phyloP scores from a whole-genome alignment of 2,797 vertebrate species.

The Potorous gilbertii region DNA sequence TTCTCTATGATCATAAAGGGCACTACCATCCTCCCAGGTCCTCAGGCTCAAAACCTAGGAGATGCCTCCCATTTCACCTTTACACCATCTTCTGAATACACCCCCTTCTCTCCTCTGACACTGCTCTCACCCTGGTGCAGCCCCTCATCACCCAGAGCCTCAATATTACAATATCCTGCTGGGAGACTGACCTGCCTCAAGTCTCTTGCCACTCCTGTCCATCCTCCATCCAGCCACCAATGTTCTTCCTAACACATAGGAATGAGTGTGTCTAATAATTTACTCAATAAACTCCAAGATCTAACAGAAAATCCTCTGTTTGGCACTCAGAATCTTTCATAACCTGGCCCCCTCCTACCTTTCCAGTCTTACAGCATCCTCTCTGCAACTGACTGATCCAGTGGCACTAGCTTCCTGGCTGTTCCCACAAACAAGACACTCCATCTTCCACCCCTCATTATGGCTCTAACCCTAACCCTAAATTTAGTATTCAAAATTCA shows the following conservation, averaged over 20 bases:
- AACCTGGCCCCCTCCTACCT: not conserved
- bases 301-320: not conserved
- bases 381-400: not conserved
- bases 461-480: too few species aligned
- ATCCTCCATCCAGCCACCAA: not conserved
- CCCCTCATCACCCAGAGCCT: not conserved
- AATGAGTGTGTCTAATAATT: not conserved
- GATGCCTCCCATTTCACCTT: not conserved
- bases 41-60: not conserved
- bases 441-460: not conserved
- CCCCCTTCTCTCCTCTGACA: not conserved
- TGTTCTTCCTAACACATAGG: not conserved
- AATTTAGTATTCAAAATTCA: not conserved
- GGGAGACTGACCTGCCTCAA: not conserved
- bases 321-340: not conserved
- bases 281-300: not conserved
- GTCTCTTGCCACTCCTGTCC: not conserved
- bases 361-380: not conserved
- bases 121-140: not conserved
- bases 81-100: not conserved
- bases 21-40: not conserved
- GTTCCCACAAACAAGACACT: not conserved
- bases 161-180: not conserved
- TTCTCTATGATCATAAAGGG: not conserved
- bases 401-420: not conserved